Evolutionary conservation across 2,113 vertebrate genomes (phyloP), one percentile per base, ranked within the genome.

Genomic region (Zosterops japonicus): DNA sequence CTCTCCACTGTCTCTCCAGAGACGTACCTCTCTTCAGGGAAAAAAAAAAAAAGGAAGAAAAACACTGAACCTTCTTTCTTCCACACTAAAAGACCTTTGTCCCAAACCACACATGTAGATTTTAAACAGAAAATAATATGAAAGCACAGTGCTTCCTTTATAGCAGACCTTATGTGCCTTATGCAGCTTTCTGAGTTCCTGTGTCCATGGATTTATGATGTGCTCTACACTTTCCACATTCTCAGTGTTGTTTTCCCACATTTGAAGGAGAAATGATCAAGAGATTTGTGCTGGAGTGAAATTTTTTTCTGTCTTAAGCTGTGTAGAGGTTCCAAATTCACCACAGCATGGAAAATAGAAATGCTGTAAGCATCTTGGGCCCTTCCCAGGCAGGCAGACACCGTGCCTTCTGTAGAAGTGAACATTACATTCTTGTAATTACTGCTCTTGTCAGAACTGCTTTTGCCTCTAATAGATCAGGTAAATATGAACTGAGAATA

Each of bases 21-120:
- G 97, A 96, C n/a, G 0, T 89, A 91, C 64, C 69, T 96, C 78
- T 89, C 92, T 96, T 96, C 72, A 95, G 89, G 83, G 55, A 83
- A 80, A 83, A 78, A 8, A 74, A 78, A 83, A 80, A 83, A 78
- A 42, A 8, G 16, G 2, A 89, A 93, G 80, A 97, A 97, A 94
- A 98, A 98, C 95, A 97, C 96, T 98, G 97, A 96, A 96, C 95
- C 96, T 96, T 98, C 97, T 98, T 96, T 98, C 96, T 97, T 97
- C 94, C 94, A 97, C 91, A 98, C 98, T 98, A 97, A 98, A 98
- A 97, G 97, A 94, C 97, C 98, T 98, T 98, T 98, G 98, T 98
- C 97, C 75, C 91, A 96, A 98, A 97, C 98, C 98, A 98, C 98
- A 98, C 98, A 98, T 97, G 98, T 98, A 95, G 97, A 97, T 97